A percentile compares a stretch with the other conserved stretches of the same genome.
phyloP scores from a whole-genome alignment of 2,113 vertebrate species.

The Capreolus pygargus region DNA sequence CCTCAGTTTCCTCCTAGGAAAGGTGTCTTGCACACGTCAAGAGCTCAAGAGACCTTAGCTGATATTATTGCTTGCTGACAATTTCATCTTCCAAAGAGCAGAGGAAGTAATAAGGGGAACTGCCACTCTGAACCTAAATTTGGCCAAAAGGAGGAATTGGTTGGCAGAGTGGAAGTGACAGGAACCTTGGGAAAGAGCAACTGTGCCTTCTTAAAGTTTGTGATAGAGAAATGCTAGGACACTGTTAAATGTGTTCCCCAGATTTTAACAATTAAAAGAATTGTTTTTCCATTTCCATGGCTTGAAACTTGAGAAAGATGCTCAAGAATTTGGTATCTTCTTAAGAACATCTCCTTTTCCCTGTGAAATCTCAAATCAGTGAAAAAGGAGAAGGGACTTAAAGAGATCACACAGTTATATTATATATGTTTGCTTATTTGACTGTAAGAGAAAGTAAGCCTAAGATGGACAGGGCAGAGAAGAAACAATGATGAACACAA shows the following conservation, averaged over 20 bases:
- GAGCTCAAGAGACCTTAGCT: neutral
- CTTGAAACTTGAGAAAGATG: neutral
- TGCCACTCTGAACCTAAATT: slow-evolving; percentile 56
- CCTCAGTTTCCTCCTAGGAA: neutral
- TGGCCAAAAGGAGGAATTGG: slow-evolving; percentile 69
- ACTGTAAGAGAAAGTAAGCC: neutral
- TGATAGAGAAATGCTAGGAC: neutral
- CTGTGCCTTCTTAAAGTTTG: neutral
- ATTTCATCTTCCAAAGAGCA: slow-evolving; percentile 51
- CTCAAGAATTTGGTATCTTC: neutral
- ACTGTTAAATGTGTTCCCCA: neutral
- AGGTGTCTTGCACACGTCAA: neutral
- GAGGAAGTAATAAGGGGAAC: slow-evolving; percentile 70
- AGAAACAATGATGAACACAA: neutral
- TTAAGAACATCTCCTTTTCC: neutral
- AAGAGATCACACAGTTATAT: neutral
- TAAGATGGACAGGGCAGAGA: neutral
- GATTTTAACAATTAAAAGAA: neutral
- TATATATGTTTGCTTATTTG: neutral
- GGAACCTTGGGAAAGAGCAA: slow-evolving; percentile 58
- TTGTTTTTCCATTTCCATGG: neutral
- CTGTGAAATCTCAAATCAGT: neutral
- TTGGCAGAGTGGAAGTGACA: slow-evolving; percentile 62
- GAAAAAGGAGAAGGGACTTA: neutral
- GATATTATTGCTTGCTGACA: slow-evolving; percentile 48